Evolutionary conservation across 2,888 invertebrate species (phyloP).

Genomic region (Quadriops clusia): DNA sequence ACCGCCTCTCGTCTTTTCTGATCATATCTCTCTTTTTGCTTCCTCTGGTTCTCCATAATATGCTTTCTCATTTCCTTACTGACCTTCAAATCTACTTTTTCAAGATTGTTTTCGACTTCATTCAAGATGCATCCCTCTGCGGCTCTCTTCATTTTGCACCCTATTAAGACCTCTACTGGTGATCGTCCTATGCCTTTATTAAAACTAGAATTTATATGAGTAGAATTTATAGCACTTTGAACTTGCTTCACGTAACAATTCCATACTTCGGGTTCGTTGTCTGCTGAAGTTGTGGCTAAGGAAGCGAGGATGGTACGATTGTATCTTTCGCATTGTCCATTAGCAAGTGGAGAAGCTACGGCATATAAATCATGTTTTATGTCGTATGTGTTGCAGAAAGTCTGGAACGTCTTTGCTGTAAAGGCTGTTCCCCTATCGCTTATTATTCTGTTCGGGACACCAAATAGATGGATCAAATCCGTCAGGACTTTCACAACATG

Average conservation of each 20-base stretch:
- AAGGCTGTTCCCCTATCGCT: slow-evolving; percentile 10
- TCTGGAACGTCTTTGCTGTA: slow-evolving; percentile 7
- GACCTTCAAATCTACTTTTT: slow-evolving; percentile 10
- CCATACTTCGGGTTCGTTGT: slow-evolving; percentile 15
- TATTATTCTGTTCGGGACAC: slow-evolving; percentile 5
- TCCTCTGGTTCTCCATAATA: slow-evolving; percentile 2
- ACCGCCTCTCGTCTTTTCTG: neutral
- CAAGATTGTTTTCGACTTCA: slow-evolving; percentile 7
- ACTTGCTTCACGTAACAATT: slow-evolving; percentile 18
- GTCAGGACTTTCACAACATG: slow-evolving; percentile 1
- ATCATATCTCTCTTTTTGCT: slow-evolving; percentile 5
- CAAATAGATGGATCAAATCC: slow-evolving; percentile 5
- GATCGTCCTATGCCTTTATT: slow-evolving; percentile 16
- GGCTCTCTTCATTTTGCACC: slow-evolving; percentile 9
- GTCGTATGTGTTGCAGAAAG: slow-evolving; percentile 8
- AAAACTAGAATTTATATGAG: slow-evolving; percentile 7
- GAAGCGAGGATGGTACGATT: slow-evolving; percentile 16
- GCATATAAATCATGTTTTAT: slow-evolving; percentile 9
- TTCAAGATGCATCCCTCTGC: slow-evolving; percentile 12
- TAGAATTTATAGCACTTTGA: slow-evolving; percentile 23
- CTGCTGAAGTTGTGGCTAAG: slow-evolving; percentile 16
- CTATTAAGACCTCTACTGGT: slow-evolving; percentile 16
- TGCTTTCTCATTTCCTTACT: neutral
- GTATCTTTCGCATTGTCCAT: slow-evolving; percentile 13
- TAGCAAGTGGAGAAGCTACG: slow-evolving; percentile 8